These are phyloP conservation scores for Chiroxiphia lanceolata DNA, from an alignment of 2,797 vertebrate genomes.

Conservation along the genomic window DNA sequence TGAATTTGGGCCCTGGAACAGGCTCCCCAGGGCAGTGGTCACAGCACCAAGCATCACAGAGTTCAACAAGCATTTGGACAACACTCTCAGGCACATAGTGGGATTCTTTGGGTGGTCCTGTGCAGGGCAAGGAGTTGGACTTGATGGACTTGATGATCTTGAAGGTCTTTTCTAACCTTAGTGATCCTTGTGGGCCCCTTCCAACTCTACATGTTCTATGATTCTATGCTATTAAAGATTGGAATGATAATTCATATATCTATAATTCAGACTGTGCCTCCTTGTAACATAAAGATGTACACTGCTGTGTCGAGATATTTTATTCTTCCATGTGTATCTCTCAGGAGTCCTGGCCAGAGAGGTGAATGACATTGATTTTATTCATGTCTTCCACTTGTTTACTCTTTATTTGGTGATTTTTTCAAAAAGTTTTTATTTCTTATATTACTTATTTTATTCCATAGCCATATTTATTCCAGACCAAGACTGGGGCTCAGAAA, in stretches of 20 bases:
- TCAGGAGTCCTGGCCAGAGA: neutral
- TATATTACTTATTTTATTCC: neutral
- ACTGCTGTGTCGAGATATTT: neutral
- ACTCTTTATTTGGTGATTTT: neutral
- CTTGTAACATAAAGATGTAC: neutral
- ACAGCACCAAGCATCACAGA: neutral
- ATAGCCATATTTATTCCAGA: neutral
- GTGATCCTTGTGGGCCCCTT: neutral
- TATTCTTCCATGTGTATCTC: neutral
- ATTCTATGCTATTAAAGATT: neutral
- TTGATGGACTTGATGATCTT: neutral
- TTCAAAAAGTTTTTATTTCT: neutral
- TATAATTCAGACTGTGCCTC: neutral
- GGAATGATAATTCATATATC: neutral
- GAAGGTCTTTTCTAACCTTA: neutral
- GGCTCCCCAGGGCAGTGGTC: neutral
- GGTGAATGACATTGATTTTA: neutral
- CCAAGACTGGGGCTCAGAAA: neutral
- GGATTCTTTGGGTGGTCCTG: neutral
- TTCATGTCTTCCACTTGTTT: neutral
- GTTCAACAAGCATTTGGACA: neutral
- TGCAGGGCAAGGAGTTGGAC: neutral
- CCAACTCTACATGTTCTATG: neutral
- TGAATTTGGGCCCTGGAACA: neutral
- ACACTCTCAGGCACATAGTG: neutral